A percentile compares a stretch with the other conserved stretches of the same genome.
These are phyloP conservation scores for Eupelmus urozonus DNA, from an alignment of 2,888 invertebrate genomes.

Conservation along the genomic window DNA sequence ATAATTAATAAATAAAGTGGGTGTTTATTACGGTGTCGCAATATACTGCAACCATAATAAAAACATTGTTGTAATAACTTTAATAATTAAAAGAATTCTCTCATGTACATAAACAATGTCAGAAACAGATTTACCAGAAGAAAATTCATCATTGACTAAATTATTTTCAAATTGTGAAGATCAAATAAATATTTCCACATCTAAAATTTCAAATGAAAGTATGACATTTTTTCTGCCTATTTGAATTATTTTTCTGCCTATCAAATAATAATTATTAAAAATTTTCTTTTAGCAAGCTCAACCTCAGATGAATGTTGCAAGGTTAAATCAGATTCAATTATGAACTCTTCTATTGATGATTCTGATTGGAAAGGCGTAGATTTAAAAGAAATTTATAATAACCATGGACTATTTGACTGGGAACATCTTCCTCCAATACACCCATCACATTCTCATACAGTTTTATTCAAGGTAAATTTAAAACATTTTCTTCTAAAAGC, in stretches of 20 bases:
- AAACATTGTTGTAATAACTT: no score
- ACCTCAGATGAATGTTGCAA: conserved; percentile 61
- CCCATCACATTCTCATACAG: conserved; percentile 82
- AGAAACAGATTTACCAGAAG: conserved; percentile 64
- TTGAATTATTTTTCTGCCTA: neutral
- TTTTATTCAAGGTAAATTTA: conserved; percentile 80
- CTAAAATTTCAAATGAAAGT: conserved; percentile 67
- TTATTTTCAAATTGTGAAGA: conserved; percentile 68
- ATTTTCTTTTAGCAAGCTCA: conserved; percentile 63
- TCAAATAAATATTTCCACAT: conserved; percentile 60
- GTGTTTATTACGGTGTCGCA: no score
- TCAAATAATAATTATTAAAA: no score
- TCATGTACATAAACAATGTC: conserved; percentile 63
- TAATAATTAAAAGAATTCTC: conserved; percentile 20
- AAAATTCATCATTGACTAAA: conserved; percentile 67
- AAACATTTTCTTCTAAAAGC: neutral
- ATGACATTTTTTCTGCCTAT: conserved; percentile 46
- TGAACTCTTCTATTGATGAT: no score
- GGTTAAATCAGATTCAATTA: conserved; percentile 67
- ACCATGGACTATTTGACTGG: conserved; percentile 77
- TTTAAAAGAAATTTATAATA: conserved; percentile 77
- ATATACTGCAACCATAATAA: no score
- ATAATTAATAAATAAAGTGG: no score
- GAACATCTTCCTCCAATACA: conserved; percentile 79
- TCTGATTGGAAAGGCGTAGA: conserved; percentile 77